A percentile compares a stretch with the other conserved stretches of the same genome.
Evolutionary conservation across 2,113 vertebrate species (phyloP).

Genomic region (Clarias macrocephalus): DNA sequence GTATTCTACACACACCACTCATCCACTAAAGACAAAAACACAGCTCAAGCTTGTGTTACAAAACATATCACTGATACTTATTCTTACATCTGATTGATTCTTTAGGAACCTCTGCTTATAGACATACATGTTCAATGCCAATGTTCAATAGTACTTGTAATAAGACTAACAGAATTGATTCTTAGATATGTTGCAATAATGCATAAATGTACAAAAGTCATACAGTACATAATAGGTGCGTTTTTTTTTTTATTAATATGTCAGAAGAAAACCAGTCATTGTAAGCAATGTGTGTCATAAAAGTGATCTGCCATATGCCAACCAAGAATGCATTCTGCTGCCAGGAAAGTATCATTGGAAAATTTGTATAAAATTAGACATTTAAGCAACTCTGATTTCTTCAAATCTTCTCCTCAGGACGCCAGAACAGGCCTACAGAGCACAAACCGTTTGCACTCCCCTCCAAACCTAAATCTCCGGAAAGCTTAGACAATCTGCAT

Average conservation of each 20-base stretch:
- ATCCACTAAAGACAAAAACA: neutral
- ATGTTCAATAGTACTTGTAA: neutral
- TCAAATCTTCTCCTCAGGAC: constrained; percentile 57
- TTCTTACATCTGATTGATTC: neutral
- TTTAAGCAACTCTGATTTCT: neutral
- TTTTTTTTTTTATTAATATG: neutral
- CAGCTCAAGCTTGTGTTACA: neutral
- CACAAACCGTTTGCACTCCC: constrained; percentile 55
- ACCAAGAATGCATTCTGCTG: neutral
- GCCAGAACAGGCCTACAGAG: constrained; percentile 65
- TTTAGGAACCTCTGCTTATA: neutral
- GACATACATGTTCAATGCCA: neutral
- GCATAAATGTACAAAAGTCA: neutral
- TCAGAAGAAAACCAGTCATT: neutral
- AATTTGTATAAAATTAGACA: neutral
- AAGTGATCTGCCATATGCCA: neutral
- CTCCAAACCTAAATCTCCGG: constrained; percentile 60
- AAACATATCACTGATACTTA: neutral
- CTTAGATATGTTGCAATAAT: neutral
- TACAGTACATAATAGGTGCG: neutral
- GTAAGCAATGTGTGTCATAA: neutral
- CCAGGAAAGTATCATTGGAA: neutral
- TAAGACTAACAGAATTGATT: neutral
- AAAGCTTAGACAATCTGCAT: constrained; percentile 58
- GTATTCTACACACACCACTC: constrained; percentile 56